A percentile compares a stretch with the other conserved stretches of the same genome.
Evolutionary conservation across 2,113 vertebrate species (phyloP).

Genomic region (Lipophrys pholis): DNA sequence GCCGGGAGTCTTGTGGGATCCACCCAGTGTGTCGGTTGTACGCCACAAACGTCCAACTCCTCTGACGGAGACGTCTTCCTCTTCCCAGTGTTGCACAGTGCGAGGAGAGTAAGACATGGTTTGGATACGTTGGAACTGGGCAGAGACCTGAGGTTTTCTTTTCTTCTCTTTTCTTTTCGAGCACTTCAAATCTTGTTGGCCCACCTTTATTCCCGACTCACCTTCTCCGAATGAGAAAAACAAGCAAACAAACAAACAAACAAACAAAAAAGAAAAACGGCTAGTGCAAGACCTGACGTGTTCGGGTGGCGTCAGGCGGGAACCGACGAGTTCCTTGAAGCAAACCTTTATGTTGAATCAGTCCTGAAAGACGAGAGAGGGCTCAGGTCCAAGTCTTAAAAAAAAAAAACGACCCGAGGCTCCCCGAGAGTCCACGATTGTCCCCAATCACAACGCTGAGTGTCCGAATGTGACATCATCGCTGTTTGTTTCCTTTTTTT

Average conservation of each 20-base stretch:
- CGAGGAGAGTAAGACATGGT: conserved; percentile 68
- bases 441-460: conserved; percentile 68
- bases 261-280: conserved; percentile 37
- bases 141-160: conserved; percentile 73
- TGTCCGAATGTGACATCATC: conserved; percentile 65
- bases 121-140: conserved; percentile 62
- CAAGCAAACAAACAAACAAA: too few relatives aligned
- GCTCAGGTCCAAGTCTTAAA: conserved; percentile 33
- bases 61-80: too few relatives aligned
- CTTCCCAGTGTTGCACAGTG: conserved; percentile 67
- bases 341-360: conserved; percentile 26
- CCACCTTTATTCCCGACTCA: conserved; percentile 42
- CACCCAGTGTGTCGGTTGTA: conserved; percentile 52
- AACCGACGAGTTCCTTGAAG: conserved; percentile 36
- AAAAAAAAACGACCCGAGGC: conserved; percentile 19
- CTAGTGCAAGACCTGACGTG: conserved; percentile 73
- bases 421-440: conserved; percentile 64
- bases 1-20: too few relatives aligned
- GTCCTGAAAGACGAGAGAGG: conserved; percentile 56
- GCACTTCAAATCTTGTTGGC: conserved; percentile 55
- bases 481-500: background rate
- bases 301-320: conserved; percentile 53
- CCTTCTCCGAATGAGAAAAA: too few relatives aligned
- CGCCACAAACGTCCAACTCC: background rate
- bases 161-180: conserved; percentile 32